Percentiles rank a stretch among this genome's conserved stretches.
Evolutionary conservation across 2,113 vertebrate species (phyloP).

Genomic region (Poeciliopsis occidentalis): DNA sequence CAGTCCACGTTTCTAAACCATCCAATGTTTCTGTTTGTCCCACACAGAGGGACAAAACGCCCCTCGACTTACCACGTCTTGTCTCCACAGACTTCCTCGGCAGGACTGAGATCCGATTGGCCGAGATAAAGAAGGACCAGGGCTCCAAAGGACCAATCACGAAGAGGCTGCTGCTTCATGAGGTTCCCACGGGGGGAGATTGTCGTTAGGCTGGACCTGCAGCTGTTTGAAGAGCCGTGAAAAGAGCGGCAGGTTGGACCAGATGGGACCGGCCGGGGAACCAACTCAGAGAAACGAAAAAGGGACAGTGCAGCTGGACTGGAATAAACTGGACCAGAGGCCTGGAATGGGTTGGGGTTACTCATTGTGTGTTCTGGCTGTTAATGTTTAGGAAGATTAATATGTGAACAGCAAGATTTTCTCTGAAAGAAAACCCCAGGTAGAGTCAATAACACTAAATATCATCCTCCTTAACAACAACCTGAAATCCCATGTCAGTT

Average conservation of each 20-base stretch:
- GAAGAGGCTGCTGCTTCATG: slow-evolving; percentile 95
- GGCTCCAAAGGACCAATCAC: slow-evolving; percentile 98
- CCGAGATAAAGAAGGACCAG: slow-evolving; percentile 99
- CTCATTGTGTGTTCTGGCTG: background rate
- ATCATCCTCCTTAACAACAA: background rate
- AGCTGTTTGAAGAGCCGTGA: slow-evolving; percentile 95
- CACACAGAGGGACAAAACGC: background rate
- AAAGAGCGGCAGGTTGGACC: background rate
- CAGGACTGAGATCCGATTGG: slow-evolving; percentile 96
- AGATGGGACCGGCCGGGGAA: background rate
- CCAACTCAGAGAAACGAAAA: background rate
- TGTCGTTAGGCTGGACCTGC: slow-evolving; percentile 94
- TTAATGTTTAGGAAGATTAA: background rate
- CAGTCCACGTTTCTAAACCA: background rate
- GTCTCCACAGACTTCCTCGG: slow-evolving; percentile 90
- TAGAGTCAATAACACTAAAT: background rate
- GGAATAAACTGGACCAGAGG: slow-evolving; percentile 24
- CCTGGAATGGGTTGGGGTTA: background rate
- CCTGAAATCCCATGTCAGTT: too few species aligned
- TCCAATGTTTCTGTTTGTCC: background rate
- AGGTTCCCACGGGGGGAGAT: slow-evolving; percentile 99
- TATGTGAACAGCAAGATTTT: background rate
- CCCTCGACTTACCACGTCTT: background rate
- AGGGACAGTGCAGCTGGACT: slow-evolving; percentile 1
- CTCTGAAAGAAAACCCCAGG: too few species aligned